Conservation (phyloP, 2,113 vertebrate species). For the Rhinoptilus africanus region DNA sequence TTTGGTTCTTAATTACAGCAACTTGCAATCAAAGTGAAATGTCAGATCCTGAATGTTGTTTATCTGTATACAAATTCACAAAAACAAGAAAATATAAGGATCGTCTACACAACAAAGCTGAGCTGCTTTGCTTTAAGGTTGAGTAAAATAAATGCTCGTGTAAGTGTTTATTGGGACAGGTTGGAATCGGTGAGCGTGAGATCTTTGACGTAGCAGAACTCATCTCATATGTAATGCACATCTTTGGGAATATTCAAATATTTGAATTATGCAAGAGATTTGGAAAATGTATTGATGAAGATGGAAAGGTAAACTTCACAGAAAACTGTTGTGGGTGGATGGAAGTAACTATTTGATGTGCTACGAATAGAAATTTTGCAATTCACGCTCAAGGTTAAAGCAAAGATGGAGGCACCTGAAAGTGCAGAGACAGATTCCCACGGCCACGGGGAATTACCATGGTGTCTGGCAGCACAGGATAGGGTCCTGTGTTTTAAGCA, state of each 20-base stretch:
- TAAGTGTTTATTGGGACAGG: not conserved
- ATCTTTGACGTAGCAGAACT: not conserved
- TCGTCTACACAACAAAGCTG: slow-evolving; percentile 29
- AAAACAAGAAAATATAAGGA: slow-evolving; percentile 55
- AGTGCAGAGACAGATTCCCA: not conserved
- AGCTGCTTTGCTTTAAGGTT: slow-evolving; percentile 49
- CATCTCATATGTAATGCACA: not conserved
- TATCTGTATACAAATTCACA: slow-evolving; percentile 64
- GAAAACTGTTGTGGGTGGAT: not conserved
- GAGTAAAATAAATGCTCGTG: slow-evolving; percentile 36
- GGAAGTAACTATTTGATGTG: not conserved
- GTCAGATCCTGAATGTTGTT: slow-evolving; percentile 65
- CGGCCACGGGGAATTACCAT: not conserved
- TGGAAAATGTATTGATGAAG: not conserved
- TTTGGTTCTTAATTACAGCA: slow-evolving; percentile 70
- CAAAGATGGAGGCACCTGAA: not conserved
- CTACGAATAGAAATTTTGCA: not conserved
- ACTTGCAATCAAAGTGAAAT: slow-evolving; percentile 70
- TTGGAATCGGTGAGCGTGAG: not conserved
- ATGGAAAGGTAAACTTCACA: not conserved
- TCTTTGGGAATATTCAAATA: not conserved
- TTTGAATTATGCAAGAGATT: not conserved
- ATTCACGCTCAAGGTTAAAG: slow-evolving; percentile 4
- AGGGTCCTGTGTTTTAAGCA: not conserved
- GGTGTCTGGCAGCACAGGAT: not conserved